A percentile compares a stretch with the other conserved stretches of the same genome.
Conservation (phyloP, 2,888 invertebrate species). For the Aporophyla lueneburgensis region DNA sequence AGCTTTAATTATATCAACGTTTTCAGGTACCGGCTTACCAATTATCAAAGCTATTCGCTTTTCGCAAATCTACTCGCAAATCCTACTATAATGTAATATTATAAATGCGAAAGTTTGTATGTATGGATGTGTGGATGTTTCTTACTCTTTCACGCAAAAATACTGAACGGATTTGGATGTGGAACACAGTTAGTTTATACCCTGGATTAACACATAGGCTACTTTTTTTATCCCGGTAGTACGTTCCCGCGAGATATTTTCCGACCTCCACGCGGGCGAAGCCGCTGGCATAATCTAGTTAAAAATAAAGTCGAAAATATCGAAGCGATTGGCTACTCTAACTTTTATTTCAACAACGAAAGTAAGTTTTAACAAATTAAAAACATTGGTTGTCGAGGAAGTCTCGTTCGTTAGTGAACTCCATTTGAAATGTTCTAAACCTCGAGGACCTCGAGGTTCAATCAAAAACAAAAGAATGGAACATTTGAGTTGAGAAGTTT, state of each 20-base stretch:
- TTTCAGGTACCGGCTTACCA: neutral
- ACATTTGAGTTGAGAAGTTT: slow-evolving; percentile 21
- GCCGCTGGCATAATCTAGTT: too few relatives aligned
- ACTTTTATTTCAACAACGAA: slow-evolving; percentile 36
- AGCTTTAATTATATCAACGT: neutral
- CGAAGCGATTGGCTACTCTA: slow-evolving; percentile 14
- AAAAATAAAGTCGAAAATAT: slow-evolving; percentile 1
- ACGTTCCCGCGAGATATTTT: too few relatives aligned
- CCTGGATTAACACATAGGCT: too few relatives aligned
- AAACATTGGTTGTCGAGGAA: slow-evolving; percentile 45
- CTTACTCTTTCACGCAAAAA: too few relatives aligned
- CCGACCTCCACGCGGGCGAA: too few relatives aligned
- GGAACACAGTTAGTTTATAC: too few relatives aligned
- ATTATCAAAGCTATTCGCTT: neutral
- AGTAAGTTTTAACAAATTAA: slow-evolving; percentile 48
- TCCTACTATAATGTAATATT: too few relatives aligned
- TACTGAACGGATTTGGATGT: too few relatives aligned
- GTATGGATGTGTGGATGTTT: too few relatives aligned
- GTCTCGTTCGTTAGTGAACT: slow-evolving; percentile 41
- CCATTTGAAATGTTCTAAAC: slow-evolving; percentile 23
- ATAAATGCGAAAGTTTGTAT: too few relatives aligned
- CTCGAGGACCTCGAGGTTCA: slow-evolving; percentile 12
- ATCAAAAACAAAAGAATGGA: slow-evolving; percentile 38
- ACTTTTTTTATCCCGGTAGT: too few relatives aligned
- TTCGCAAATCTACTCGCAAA: neutral